These are phyloP conservation scores for Pipistrellus pygmaeus DNA, from an alignment of 2,797 vertebrate genomes.

Conservation along the genomic window DNA sequence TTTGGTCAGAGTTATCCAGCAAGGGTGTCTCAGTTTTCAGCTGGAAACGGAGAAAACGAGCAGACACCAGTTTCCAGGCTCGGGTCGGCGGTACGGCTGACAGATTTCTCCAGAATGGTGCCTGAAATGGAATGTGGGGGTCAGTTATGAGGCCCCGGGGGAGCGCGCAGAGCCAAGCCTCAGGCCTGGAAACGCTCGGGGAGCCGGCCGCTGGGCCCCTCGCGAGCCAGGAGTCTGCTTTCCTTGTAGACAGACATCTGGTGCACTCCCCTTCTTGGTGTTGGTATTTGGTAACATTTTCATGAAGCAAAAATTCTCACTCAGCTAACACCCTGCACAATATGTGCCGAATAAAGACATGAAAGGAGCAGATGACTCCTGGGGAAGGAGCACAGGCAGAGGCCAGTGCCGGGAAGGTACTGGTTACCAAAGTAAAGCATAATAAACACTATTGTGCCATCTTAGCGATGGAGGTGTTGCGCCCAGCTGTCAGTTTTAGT, in stretches of 20 bases:
- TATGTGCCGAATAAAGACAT: slow-evolving; percentile 38
- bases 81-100: neutral
- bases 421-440: neutral
- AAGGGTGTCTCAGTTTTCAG: slow-evolving; percentile 49
- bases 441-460: neutral
- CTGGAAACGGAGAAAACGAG: slow-evolving; percentile 19
- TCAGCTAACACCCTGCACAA: slow-evolving; percentile 49
- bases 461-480: neutral
- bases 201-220: neutral
- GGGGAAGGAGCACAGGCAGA: slow-evolving; percentile 8
- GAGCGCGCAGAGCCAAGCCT: neutral
- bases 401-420: neutral
- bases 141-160: slow-evolving; percentile 10
- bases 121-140: slow-evolving; percentile 1
- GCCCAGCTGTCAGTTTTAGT: slow-evolving; percentile 1
- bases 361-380: slow-evolving; percentile 43
- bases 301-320: slow-evolving; percentile 40
- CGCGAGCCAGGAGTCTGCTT: neutral
- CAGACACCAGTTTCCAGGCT: slow-evolving; percentile 1
- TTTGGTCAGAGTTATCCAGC: slow-evolving; percentile 32
- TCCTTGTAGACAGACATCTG: slow-evolving; percentile 50
- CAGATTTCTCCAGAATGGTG: neutral
- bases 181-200: neutral
- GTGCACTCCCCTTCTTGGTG: slow-evolving; percentile 3
- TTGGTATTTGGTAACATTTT: slow-evolving; percentile 48